Percentiles rank a stretch among this genome's conserved stretches.
Evolutionary conservation across 2,113 vertebrate genomes (phyloP).

Genomic region (Procapra przewalskii): DNA sequence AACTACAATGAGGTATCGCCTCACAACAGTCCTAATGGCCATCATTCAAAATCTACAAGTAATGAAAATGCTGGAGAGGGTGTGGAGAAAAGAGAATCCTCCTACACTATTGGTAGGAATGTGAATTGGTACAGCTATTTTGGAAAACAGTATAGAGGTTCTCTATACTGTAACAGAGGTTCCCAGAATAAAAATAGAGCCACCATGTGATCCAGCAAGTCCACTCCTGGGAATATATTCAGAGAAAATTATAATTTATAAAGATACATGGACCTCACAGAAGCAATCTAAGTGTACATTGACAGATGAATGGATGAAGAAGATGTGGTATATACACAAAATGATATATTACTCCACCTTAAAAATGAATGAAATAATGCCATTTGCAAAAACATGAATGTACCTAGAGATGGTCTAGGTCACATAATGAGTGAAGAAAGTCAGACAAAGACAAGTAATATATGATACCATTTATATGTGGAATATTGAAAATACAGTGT

Average conservation of each 20-base stretch:
- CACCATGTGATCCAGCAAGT: neutral
- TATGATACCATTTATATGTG: neutral
- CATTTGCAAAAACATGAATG: neutral
- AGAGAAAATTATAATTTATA: neutral
- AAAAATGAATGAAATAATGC: neutral
- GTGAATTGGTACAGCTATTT: neutral
- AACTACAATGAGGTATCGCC: neutral
- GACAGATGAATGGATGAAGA: neutral
- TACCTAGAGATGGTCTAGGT: neutral
- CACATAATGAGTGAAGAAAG: neutral
- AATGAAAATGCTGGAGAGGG: neutral
- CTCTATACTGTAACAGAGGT: neutral
- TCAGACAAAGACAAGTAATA: neutral
- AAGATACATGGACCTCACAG: neutral
- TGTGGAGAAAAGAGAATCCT: neutral
- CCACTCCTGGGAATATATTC: neutral
- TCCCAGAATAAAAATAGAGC: neutral
- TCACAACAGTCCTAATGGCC: neutral
- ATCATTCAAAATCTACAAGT: neutral
- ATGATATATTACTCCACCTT: neutral
- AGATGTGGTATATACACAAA: neutral
- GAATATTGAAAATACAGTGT: neutral
- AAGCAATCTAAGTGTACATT: neutral
- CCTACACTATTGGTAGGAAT: neutral
- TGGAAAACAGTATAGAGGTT: neutral